Base-by-base conservation (phyloP, 2,113 vertebrate genomes). In the Kobus ellipsiprymnus region DNA sequence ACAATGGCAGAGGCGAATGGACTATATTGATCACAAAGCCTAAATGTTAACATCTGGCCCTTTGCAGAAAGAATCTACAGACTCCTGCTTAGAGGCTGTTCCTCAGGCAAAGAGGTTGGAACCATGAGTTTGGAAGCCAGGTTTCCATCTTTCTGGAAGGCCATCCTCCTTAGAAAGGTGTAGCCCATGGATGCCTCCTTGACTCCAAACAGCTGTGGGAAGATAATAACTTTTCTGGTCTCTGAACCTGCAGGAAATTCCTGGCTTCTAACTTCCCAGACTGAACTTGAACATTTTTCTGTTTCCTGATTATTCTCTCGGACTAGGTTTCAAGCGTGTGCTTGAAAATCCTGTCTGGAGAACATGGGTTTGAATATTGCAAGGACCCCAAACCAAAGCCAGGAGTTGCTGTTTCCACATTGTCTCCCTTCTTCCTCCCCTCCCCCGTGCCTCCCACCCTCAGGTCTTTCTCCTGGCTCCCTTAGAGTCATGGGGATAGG, bases 11-110 rank as follows among this genome's bases (percentile, higher is more conserved):
- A n/a, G 3, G 8, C 19, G 21, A 40, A 6, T 6, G 16, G 82
- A 17, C 36, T 1, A 0, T 1, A 1, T 3, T 9, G 36, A 27
- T 17, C 19, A 1, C 1, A 1, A 17, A 44, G 40, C 44, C 57
- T 89, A 1, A 55, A 30, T 11, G 6, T 14, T 7, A 4, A 54
- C 3, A 0, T 12, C 50, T 29, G 36, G 48, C 21, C 54, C 85
- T 52, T 48, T 6, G 6, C 40, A 3, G 44, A 60, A 17, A 33
- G 27, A 6, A 6, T n/a, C 83, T 17, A 33, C 14, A 0, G 7
- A 0, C 25, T 30, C 29, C 46, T 36, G 30, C 77, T 36, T 14
- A 3, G 57, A 23, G 14, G 60, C 10, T 27, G 17, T 1, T 30
- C 40, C 25, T 15, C 48, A 17, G 48, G 33, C 52, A 4, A 3